These are phyloP conservation scores for Motacilla alba DNA, from an alignment of 2,113 vertebrate species.

Conservation along the genomic window DNA sequence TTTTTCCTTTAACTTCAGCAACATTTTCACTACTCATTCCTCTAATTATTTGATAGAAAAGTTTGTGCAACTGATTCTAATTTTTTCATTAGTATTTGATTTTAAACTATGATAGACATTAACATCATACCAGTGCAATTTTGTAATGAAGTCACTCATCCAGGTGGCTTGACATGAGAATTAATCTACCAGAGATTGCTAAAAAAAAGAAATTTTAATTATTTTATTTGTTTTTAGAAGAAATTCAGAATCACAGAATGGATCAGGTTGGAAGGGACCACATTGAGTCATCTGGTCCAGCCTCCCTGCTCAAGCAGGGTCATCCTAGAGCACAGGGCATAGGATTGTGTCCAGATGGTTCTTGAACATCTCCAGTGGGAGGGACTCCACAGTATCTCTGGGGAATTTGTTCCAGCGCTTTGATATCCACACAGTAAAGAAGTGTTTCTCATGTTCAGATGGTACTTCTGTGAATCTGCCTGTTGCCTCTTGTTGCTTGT, in stretches of 20 bases:
- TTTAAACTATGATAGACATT: not conserved
- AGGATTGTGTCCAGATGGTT: not conserved
- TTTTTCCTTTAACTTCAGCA: not conserved
- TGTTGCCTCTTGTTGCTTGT: not conserved
- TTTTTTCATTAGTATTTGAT: conserved; percentile 39
- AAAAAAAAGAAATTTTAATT: not conserved
- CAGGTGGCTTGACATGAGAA: not conserved
- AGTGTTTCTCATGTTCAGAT: not conserved
- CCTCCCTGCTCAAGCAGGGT: not conserved
- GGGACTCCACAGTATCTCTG: not conserved
- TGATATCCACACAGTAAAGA: not conserved
- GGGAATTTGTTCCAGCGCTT: not conserved
- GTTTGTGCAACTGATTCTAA: not conserved
- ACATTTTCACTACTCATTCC: not conserved
- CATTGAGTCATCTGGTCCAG: not conserved
- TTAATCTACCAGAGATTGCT: not conserved
- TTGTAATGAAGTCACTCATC: not conserved
- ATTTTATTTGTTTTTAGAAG: too few species aligned
- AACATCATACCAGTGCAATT: not conserved
- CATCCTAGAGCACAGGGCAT: not conserved
- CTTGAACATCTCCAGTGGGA: not conserved
- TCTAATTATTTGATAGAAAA: not conserved
- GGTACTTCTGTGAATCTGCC: not conserved
- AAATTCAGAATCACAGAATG: not conserved
- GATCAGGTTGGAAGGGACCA: not conserved